phyloP scores from a whole-genome alignment of 1,140 invertebrate genomes.

The Solen grandis region DNA sequence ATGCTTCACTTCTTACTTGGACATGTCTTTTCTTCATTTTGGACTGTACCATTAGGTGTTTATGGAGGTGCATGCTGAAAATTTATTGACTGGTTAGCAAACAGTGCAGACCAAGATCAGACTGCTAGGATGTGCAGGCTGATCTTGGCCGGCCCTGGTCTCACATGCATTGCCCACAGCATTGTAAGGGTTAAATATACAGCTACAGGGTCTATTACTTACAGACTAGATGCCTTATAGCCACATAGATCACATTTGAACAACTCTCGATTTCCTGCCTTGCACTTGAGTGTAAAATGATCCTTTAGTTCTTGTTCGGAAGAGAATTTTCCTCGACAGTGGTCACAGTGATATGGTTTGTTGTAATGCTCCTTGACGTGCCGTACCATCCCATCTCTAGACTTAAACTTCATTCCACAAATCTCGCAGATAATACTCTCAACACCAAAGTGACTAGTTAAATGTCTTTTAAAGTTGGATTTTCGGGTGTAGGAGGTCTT shows the following conservation, averaged over 20 bases:
- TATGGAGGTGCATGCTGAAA: no score
- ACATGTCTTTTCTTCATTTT: no score
- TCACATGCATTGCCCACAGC: no score
- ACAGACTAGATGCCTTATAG: constrained; percentile 17
- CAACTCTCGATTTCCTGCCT: not conserved
- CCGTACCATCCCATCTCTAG: constrained; percentile 21
- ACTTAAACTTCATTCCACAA: constrained; percentile 39
- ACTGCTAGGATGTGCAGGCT: no score
- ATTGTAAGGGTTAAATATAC: no score
- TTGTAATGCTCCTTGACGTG: constrained; percentile 22
- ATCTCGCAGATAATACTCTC: constrained; percentile 28
- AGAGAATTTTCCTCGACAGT: constrained; percentile 16
- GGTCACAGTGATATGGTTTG: constrained; percentile 24
- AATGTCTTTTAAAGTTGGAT: constrained; percentile 23
- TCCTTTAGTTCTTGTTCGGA: not conserved
- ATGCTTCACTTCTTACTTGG: no score
- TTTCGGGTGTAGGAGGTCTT: not conserved
- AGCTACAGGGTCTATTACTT: no score
- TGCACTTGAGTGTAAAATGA: constrained; percentile 17
- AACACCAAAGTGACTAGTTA: constrained; percentile 6
- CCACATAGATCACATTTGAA: constrained; percentile 44
- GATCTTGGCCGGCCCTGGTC: no score
- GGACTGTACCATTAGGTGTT: no score
- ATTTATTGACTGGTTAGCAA: no score
- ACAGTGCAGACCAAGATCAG: no score